phyloP scores from a whole-genome alignment of 2,113 vertebrate genomes.

The Eretmodus cyanostictus region DNA sequence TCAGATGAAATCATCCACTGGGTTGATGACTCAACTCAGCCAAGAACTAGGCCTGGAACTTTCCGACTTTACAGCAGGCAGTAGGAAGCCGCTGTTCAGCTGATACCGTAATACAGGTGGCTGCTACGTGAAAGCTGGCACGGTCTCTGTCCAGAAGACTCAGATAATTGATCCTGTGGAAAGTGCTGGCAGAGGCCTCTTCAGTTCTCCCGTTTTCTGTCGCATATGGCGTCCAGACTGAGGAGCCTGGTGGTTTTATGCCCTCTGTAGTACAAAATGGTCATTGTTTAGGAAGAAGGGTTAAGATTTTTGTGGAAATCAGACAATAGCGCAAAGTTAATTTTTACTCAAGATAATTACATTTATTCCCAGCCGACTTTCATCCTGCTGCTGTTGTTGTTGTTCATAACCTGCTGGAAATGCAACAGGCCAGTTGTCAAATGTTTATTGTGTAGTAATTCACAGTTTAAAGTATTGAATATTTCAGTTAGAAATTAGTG shows the following conservation, averaged over 20 bases:
- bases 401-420: neutral
- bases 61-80: neutral
- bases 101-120: neutral
- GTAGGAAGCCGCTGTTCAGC: neutral
- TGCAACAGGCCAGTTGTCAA: neutral
- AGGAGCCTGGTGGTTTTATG: neutral
- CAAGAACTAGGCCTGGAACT: conserved; percentile 28
- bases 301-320: neutral
- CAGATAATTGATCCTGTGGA: conserved; percentile 6
- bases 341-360: neutral
- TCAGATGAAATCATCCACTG: conserved; percentile 33
- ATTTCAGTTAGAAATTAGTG: neutral
- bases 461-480: neutral
- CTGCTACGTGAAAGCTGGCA: neutral
- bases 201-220: conserved; percentile 23
- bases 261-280: neutral
- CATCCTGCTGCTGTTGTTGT: neutral
- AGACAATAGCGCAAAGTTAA: neutral
- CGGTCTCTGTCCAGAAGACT: conserved; percentile 15
- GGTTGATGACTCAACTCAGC: conserved; percentile 55
- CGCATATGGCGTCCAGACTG: conserved; percentile 45
- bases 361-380: neutral
- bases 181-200: conserved; percentile 39
- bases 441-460: neutral
- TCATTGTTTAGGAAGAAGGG: neutral